Conservation (phyloP, 1,140 invertebrate genomes). For the Luehdorfia chinensis region DNA sequence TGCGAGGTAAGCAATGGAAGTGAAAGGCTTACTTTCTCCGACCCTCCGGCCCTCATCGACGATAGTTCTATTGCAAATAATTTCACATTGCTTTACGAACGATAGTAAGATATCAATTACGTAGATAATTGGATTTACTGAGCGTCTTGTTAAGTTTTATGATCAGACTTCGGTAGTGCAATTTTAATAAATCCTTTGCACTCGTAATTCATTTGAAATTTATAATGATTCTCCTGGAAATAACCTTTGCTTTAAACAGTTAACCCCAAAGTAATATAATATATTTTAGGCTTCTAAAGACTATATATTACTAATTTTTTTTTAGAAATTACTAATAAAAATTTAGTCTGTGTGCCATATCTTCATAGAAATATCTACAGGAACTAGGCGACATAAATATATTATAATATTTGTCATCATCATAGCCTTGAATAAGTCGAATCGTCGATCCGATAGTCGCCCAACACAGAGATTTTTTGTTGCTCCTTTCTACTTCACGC, state of each 20-base stretch:
- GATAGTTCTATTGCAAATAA: conserved; percentile 54
- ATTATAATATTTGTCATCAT: not conserved
- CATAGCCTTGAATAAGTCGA: not conserved
- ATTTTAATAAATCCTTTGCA: conserved; percentile 10
- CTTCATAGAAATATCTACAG: too few relatives aligned
- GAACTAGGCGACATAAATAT: too few relatives aligned
- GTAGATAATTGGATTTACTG: conserved; percentile 39
- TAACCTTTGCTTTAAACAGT: conserved; percentile 1
- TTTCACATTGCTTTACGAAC: conserved; percentile 48
- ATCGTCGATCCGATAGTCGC: conserved; percentile 34
- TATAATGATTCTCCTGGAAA: conserved; percentile 9
- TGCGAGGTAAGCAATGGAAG: conserved; percentile 35
- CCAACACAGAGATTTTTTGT: conserved; percentile 38
- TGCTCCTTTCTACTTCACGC: conserved; percentile 33
- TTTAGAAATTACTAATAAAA: too few relatives aligned
- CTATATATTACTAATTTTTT: too few relatives aligned
- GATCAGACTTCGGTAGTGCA: not conserved
- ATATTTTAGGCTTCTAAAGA: too few relatives aligned
- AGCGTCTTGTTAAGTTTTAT: conserved; percentile 23
- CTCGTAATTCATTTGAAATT: conserved; percentile 2
- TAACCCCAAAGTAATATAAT: too few relatives aligned
- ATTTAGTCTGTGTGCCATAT: too few relatives aligned
- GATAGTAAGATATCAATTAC: conserved; percentile 46
- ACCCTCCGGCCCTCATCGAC: conserved; percentile 57
- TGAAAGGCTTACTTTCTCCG: conserved; percentile 69